Base-by-base conservation (phyloP, 2,888 invertebrate species). In the Polylopha cassiicola region DNA sequence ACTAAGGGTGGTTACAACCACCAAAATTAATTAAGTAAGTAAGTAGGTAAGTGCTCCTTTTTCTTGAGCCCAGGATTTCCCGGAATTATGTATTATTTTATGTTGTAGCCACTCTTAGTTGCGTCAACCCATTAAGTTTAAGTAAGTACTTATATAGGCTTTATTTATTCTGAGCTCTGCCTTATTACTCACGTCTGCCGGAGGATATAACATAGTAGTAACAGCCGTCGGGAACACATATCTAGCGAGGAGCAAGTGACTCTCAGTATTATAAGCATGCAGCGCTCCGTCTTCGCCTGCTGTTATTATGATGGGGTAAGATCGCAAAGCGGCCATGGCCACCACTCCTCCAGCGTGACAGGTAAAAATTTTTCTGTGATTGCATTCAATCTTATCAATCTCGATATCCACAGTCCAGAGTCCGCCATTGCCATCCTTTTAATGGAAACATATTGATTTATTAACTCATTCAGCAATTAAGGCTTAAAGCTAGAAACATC, bases 381-480 rank as follows among this genome's bases (percentile, higher is more conserved):
- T 50, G 45, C 81, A 81, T 39, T 80, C 72, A 20, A 78, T 50
- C 49, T 81, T 81, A 42, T 86, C 85, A 21, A 84, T 67, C 37
- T 86, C 86, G n/a, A 79, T 47, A 24, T 85, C 84, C 7, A 74
- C 70, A 1, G 67, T 66, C 85, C 86, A 86, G 27, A 97, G 86
- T 1, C 94, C 95, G 6, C 96, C 96, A 47, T 91, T 92, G 1
- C 91, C 94, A 78, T 97, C 97, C 94, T 95, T 29, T 10, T 43
- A 56, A 37, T 14, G n/a, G n/a, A n/a, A n/a, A n/a, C n/a, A n/a
- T n/a, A n/a, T n/a, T n/a, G n/a, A n/a, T n/a, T n/a, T n/a, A n/a
- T n/a, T n/a, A n/a, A n/a, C n/a, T n/a, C n/a, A n/a, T n/a, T n/a
- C n/a, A n/a, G n/a, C n/a, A n/a, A n/a, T n/a, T n/a, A n/a, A n/a